phyloP scores from a whole-genome alignment of 2,888 invertebrate genomes.

The Yponomeuta malinellus region DNA sequence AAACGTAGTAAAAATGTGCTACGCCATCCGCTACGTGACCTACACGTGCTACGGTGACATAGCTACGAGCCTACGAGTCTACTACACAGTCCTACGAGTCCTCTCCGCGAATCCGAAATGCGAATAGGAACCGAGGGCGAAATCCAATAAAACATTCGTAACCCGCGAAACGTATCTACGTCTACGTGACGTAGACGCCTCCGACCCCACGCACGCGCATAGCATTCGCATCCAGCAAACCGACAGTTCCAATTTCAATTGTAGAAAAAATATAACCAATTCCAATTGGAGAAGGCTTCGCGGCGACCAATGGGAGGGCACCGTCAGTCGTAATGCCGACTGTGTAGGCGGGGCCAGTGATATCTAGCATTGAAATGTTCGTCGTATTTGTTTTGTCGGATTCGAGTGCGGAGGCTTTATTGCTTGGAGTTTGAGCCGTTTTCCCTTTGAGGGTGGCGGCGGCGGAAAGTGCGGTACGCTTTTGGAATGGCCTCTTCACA shows the following conservation, averaged over 20 bases:
- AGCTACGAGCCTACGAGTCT: constrained; percentile 10
- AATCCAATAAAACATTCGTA: constrained; percentile 74
- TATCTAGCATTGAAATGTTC: constrained; percentile 76
- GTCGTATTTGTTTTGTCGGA: constrained; percentile 73
- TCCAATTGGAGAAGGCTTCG: constrained; percentile 73
- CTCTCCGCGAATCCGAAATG: constrained; percentile 43
- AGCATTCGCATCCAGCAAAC: constrained; percentile 61
- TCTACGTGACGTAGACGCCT: constrained; percentile 69
- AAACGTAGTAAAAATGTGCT: constrained; percentile 4
- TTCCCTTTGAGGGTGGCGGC: constrained; percentile 63
- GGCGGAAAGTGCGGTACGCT: constrained; percentile 67
- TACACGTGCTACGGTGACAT: not conserved
- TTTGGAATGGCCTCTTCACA: constrained; percentile 63
- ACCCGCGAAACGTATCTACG: constrained; percentile 65
- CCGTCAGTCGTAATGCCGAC: constrained; percentile 72
- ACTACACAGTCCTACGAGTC: constrained; percentile 11
- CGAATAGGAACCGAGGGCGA: constrained; percentile 64
- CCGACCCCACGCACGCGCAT: constrained; percentile 59
- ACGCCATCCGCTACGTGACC: constrained; percentile 10
- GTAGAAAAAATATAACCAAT: constrained; percentile 75
- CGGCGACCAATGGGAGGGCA: constrained; percentile 69
- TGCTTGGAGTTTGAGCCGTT: constrained; percentile 69
- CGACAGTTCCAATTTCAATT: constrained; percentile 72
- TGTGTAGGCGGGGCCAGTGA: constrained; percentile 74
- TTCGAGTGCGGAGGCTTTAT: constrained; percentile 63